phyloP scores from a whole-genome alignment of 2,797 vertebrate species.

The Hippopotamyrus pictus region DNA sequence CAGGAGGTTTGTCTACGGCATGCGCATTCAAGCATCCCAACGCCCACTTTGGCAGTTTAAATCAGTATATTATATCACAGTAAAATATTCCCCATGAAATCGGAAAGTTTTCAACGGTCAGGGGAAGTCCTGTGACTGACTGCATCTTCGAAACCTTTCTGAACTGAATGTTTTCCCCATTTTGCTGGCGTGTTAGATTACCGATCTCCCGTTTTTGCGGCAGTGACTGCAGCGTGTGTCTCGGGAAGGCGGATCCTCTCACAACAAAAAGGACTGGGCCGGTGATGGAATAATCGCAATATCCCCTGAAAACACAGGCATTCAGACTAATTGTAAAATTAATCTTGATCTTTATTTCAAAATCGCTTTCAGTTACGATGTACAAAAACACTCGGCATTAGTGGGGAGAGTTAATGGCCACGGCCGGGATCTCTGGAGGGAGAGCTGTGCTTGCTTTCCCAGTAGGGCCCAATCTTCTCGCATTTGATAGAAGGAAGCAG shows the following conservation, averaged over 20 bases:
- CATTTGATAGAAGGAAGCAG: not conserved
- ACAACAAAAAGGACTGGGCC: not conserved
- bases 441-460: not conserved
- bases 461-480: not conserved
- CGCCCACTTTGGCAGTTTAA: not conserved
- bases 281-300: not conserved
- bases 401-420: slow-evolving; percentile 41
- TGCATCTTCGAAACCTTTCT: not conserved
- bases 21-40: not conserved
- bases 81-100: not conserved
- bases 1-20: not conserved
- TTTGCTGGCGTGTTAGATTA: not conserved
- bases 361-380: slow-evolving; percentile 62
- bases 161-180: not conserved
- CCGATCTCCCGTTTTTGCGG: not conserved
- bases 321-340: slow-evolving; percentile 29
- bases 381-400: slow-evolving; percentile 62
- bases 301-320: slow-evolving; percentile 16
- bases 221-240: not conserved
- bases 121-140: not conserved
- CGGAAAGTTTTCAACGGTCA: not conserved
- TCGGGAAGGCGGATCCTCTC: not conserved
- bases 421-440: not conserved
- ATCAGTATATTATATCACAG: not conserved
- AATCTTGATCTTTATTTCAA: slow-evolving; percentile 51